Conservation (phyloP, 2,113 vertebrate species). For the Narcine bancroftii region DNA sequence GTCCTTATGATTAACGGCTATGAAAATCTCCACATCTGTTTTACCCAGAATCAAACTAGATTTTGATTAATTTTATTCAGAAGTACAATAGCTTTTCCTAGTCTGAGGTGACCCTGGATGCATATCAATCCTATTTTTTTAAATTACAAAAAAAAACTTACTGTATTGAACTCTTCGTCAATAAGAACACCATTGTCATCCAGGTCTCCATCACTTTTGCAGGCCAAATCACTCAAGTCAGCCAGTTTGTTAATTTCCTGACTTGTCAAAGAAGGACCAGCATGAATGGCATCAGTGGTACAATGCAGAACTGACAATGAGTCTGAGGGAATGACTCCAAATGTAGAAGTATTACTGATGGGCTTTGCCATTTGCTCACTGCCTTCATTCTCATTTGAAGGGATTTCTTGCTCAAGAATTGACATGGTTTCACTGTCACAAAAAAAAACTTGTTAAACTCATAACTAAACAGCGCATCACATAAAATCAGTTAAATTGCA, state of each 20-base stretch:
- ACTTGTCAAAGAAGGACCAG: background rate
- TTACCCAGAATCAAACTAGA: background rate
- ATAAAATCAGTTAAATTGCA: no score
- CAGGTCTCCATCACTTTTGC: conserved; percentile 20
- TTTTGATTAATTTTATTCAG: background rate
- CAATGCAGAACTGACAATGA: background rate
- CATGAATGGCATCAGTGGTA: background rate
- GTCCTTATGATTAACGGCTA: background rate
- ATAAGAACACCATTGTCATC: background rate
- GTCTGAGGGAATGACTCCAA: background rate
- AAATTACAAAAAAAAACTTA: background rate
- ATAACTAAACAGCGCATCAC: no score
- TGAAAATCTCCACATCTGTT: background rate
- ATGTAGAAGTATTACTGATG: background rate
- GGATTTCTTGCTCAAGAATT: conserved; percentile 29
- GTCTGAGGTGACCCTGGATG: background rate
- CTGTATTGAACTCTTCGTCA: background rate
- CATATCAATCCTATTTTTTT: background rate
- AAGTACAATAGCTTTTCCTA: background rate
- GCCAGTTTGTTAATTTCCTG: background rate
- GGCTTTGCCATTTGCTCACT: background rate
- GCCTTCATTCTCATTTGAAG: no score
- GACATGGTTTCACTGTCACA: conserved; percentile 23
- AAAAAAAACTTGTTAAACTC: background rate
- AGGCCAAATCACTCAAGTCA: background rate